A percentile compares a stretch with the other conserved stretches of the same genome.
These are phyloP conservation scores for Pharmacophagus antenor DNA, from an alignment of 2,888 invertebrate species.

Conservation along the genomic window DNA sequence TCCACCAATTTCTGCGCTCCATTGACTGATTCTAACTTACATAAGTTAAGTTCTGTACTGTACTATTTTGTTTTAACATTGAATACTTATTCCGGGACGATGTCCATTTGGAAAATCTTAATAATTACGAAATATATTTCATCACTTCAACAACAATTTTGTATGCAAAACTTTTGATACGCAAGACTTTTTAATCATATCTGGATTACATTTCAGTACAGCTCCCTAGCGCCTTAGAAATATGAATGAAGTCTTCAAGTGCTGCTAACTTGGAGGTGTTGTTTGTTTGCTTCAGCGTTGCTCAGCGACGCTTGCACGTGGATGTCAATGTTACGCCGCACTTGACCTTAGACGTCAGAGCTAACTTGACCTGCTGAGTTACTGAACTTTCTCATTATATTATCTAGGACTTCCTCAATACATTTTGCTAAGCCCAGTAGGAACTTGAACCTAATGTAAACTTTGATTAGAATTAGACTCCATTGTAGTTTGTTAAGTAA, in stretches of 20 bases:
- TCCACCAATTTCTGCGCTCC: slow-evolving; percentile 70
- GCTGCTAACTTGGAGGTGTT: slow-evolving; percentile 34
- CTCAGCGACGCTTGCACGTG: slow-evolving; percentile 63
- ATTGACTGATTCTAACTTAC: slow-evolving; percentile 39
- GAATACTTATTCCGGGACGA: no score
- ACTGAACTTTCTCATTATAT: background rate
- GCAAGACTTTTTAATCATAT: no score
- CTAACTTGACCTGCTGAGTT: slow-evolving; percentile 55
- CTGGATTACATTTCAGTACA: background rate
- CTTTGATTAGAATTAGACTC: background rate
- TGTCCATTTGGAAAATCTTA: no score
- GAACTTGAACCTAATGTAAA: no score
- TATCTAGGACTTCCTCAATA: slow-evolving; percentile 14
- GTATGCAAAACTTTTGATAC: no score
- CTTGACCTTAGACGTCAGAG: slow-evolving; percentile 52
- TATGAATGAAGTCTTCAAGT: slow-evolving; percentile 48
- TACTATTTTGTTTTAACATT: no score
- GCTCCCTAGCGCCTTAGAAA: slow-evolving; percentile 28
- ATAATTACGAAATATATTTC: no score
- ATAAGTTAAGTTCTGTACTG: no score
- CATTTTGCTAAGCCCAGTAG: background rate
- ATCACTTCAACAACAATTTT: no score
- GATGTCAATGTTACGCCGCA: slow-evolving; percentile 63
- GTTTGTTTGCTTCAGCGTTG: slow-evolving; percentile 58
- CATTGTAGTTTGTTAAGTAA: background rate